A percentile compares a stretch with the other conserved stretches of the same genome.
These are phyloP conservation scores for Coregonus ussuriensis DNA, from an alignment of 2,797 vertebrate species.

Conservation along the genomic window DNA sequence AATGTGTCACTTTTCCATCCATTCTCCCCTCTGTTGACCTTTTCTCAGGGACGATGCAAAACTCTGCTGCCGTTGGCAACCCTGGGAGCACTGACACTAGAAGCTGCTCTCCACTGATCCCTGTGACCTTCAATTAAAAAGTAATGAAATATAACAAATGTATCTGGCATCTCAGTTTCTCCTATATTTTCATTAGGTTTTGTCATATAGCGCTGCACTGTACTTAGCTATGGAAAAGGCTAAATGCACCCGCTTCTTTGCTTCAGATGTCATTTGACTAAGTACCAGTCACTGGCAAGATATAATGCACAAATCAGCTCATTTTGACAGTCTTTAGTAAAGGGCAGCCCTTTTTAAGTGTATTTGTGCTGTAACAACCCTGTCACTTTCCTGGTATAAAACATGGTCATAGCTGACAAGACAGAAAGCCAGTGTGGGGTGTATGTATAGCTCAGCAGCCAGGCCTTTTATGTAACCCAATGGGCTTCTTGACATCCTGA, in stretches of 20 bases:
- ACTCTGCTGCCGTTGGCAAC: conserved; percentile 84
- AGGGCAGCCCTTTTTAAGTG: conserved; percentile 67
- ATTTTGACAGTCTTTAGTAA: conserved; percentile 68
- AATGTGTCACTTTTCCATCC: conserved; percentile 74
- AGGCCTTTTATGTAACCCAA: conserved; percentile 68
- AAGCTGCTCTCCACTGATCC: conserved; percentile 81
- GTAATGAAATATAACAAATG: not conserved
- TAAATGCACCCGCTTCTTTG: conserved; percentile 37
- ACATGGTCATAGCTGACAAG: conserved; percentile 66
- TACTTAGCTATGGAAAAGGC: conserved; percentile 29
- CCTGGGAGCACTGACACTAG: conserved; percentile 85
- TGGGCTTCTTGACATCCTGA: conserved; percentile 76
- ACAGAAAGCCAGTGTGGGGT: conserved; percentile 62
- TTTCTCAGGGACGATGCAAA: conserved; percentile 84
- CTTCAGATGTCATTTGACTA: conserved; percentile 54
- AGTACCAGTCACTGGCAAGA: conserved; percentile 59
- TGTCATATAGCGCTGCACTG: not conserved
- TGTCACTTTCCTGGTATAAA: conserved; percentile 68
- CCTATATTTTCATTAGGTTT: conserved; percentile 10
- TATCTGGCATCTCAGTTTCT: conserved; percentile 26
- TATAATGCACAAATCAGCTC: conserved; percentile 52
- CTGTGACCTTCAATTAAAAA: conserved; percentile 77
- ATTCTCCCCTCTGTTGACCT: conserved; percentile 50
- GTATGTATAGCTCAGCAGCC: conserved; percentile 61
- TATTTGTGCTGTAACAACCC: conserved; percentile 61